These are phyloP conservation scores for Nyctibius grandis DNA, from an alignment of 2,797 vertebrate species.

Conservation along the genomic window DNA sequence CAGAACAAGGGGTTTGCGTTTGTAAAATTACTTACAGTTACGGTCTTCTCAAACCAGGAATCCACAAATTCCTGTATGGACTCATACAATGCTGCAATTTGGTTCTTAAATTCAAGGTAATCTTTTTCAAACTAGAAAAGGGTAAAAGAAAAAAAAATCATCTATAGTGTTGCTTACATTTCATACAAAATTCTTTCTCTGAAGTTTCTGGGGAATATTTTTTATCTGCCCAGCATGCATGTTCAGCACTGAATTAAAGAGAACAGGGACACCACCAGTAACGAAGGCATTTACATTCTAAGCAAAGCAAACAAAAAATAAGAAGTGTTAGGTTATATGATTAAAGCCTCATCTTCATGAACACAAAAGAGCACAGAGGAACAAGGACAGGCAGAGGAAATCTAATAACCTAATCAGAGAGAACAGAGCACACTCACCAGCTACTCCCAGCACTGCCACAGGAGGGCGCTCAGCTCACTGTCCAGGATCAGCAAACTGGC, in stretches of 20 bases:
- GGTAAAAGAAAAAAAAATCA: neutral
- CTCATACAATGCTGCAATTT: conserved; percentile 76
- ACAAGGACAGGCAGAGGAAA: neutral
- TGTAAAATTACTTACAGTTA: conserved; percentile 73
- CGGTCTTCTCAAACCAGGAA: conserved; percentile 74
- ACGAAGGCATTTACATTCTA: neutral
- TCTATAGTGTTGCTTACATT: neutral
- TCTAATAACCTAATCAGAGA: neutral
- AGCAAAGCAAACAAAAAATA: neutral
- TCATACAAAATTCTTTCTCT: neutral
- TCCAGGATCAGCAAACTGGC: neutral
- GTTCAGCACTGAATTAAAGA: neutral
- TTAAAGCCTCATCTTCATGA: neutral
- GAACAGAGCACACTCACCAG: neutral
- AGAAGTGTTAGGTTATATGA: neutral
- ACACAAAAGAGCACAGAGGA: neutral
- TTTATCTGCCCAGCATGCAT: neutral
- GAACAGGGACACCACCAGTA: neutral
- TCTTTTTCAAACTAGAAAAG: conserved; percentile 82
- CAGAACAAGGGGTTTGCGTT: neutral
- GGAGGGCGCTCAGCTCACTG: neutral
- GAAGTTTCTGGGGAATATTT: neutral
- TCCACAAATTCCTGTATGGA: conserved; percentile 79
- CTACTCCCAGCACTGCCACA: neutral
- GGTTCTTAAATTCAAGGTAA: conserved; percentile 80